These are phyloP conservation scores for Myotis pilosus DNA, from an alignment of 2,797 vertebrate genomes.

Conservation along the genomic window DNA sequence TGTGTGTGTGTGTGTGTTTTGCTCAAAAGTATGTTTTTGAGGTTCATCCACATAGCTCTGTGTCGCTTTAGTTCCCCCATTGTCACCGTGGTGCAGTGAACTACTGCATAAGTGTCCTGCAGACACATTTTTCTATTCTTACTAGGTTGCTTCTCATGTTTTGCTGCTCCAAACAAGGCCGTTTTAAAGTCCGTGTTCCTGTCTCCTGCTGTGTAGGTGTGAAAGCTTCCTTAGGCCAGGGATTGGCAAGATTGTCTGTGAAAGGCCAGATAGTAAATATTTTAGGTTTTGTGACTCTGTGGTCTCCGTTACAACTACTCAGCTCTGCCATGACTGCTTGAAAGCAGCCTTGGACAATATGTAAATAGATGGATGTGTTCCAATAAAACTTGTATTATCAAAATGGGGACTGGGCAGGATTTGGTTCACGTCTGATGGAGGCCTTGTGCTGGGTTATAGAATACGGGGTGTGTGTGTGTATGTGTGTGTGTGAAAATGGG, in stretches of 20 bases:
- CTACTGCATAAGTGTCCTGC: neutral
- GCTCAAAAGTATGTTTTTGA: neutral
- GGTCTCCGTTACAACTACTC: neutral
- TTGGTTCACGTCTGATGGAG: neutral
- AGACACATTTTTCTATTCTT: neutral
- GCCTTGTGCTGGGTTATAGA: neutral
- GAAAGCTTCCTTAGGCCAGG: neutral
- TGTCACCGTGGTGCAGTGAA: neutral
- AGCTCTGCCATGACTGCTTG: neutral
- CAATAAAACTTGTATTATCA: neutral
- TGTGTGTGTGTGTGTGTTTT: neutral
- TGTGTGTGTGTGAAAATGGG: too few relatives aligned
- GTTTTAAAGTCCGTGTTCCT: neutral
- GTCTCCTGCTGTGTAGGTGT: neutral
- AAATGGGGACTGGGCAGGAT: neutral
- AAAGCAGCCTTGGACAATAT: neutral
- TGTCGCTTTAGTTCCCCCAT: neutral
- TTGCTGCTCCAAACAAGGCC: neutral
- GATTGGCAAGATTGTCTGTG: neutral
- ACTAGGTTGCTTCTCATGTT: neutral
- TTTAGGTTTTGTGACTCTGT: neutral
- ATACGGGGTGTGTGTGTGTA: neutral
- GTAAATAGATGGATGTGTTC: neutral
- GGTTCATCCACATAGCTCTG: fast-evolving
- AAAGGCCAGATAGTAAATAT: neutral